Evolutionary conservation across 2,113 vertebrate genomes (phyloP).

Genomic region (Anolis carolinensis): DNA sequence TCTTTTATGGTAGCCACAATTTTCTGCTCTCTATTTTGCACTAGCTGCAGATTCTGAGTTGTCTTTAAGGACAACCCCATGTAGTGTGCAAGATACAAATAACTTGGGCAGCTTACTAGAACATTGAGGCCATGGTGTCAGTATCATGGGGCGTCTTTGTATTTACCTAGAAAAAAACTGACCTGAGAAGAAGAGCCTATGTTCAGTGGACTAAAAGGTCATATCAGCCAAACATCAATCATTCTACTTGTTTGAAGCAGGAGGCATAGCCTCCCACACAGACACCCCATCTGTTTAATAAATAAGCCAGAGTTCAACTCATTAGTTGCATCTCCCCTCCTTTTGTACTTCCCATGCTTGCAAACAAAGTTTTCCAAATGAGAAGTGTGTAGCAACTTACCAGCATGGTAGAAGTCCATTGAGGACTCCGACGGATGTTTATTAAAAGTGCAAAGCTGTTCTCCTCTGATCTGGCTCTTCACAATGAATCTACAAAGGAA

Average conservation of each 20-base stretch:
- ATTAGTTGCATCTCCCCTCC: neutral
- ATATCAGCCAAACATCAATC: too few species aligned
- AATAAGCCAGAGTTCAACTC: neutral
- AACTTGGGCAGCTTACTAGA: too few species aligned
- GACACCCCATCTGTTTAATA: neutral
- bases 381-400: slow-evolving; percentile 5
- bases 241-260: neutral
- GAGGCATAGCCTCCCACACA: neutral
- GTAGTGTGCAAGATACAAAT: too few species aligned
- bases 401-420: slow-evolving; percentile 25
- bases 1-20: too few species aligned
- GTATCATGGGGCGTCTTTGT: too few species aligned
- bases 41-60: too few species aligned
- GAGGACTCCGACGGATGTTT: slow-evolving; percentile 39
- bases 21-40: too few species aligned
- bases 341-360: neutral
- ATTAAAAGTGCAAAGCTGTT: slow-evolving; percentile 53
- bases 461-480: slow-evolving; percentile 38
- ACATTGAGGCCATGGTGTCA: too few species aligned
- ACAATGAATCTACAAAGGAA: slow-evolving; percentile 51
- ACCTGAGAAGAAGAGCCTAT: too few species aligned
- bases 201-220: too few species aligned
- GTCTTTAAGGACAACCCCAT: too few species aligned
- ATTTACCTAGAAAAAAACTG: too few species aligned
- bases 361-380: slow-evolving; percentile 26